phyloP scores from a whole-genome alignment of 2,888 invertebrate genomes.

The Oxyteleia sp. region DNA sequence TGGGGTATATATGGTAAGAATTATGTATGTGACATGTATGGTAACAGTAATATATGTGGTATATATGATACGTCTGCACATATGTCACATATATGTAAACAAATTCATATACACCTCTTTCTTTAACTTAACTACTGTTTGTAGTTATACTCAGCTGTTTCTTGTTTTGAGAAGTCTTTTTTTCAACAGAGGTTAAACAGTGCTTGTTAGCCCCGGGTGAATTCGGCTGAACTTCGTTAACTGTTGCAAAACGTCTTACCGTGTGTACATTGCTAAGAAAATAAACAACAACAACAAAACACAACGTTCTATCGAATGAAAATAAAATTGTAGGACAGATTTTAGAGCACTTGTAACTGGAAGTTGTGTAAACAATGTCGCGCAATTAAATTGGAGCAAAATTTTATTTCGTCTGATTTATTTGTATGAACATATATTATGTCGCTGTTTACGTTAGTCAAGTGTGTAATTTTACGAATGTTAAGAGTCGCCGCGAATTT shows the following conservation, averaged over 20 bases:
- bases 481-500: conserved; percentile 53
- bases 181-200: too few relatives aligned
- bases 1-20: too few relatives aligned
- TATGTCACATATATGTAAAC: too few relatives aligned
- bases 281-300: background rate
- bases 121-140: too few relatives aligned
- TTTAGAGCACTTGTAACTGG: background rate
- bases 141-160: too few relatives aligned
- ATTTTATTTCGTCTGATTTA: conserved; percentile 29
- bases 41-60: too few relatives aligned
- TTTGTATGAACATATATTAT: conserved; percentile 54
- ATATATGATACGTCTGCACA: too few relatives aligned
- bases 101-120: too few relatives aligned
- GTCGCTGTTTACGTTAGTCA: conserved; percentile 43
- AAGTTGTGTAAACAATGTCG: background rate
- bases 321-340: background rate
- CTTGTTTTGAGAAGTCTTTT: too few relatives aligned
- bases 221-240: background rate
- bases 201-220: background rate
- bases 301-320: background rate
- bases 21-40: too few relatives aligned
- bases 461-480: conserved; percentile 55
- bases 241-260: background rate
- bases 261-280: background rate
- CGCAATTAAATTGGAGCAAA: conserved; percentile 16